Conservation (phyloP, 2,797 vertebrate genomes). For the Lepilemur septentrionalis region DNA sequence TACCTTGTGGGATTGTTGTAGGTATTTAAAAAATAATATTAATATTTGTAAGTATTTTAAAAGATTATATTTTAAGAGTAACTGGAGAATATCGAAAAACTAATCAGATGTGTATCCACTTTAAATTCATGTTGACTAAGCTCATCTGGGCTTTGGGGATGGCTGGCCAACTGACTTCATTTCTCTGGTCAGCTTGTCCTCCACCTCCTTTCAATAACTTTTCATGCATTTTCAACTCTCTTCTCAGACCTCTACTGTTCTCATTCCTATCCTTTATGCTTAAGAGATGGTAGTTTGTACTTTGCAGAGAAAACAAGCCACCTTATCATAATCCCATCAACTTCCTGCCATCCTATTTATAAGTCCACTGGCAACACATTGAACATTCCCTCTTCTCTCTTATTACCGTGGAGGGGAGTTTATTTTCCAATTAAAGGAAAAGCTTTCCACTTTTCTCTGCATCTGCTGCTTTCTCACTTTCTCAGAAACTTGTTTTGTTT, state of each 20-base stretch:
- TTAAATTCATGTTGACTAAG: not conserved
- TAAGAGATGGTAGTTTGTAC: not conserved
- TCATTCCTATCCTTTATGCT: not conserved
- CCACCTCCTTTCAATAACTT: not conserved
- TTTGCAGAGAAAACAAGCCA: not conserved
- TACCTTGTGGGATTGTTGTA: not conserved
- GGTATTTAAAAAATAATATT: not conserved
- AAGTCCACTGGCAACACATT: not conserved
- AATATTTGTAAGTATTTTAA: not conserved
- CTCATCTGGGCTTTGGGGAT: not conserved
- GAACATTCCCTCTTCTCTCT: not conserved
- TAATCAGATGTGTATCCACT: not conserved
- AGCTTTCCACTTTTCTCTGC: not conserved
- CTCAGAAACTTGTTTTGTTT: not conserved
- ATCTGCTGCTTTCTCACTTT: not conserved
- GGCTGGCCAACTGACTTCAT: not conserved
- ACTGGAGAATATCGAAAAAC: not conserved
- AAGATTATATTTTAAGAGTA: not conserved
- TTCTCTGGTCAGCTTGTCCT: not conserved
- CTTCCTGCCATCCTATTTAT: not conserved
- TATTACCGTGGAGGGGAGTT: not conserved
- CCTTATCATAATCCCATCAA: not conserved
- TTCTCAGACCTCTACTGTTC: not conserved
- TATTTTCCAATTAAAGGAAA: not conserved
- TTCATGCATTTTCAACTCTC: not conserved